phyloP scores from a whole-genome alignment of 2,888 invertebrate genomes.

The Pammene fasciana region DNA sequence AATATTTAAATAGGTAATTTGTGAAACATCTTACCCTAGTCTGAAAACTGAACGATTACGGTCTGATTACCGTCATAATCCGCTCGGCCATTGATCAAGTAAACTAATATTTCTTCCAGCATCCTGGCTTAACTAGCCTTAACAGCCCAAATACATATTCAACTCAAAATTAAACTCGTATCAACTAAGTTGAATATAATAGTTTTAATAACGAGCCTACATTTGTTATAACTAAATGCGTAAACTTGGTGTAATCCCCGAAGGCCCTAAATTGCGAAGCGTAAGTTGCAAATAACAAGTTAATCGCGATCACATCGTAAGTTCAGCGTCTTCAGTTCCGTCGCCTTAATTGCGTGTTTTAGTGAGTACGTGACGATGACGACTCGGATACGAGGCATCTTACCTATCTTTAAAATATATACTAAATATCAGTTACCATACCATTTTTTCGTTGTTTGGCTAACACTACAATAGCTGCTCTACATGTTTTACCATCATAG shows the following conservation, averaged over 20 bases:
- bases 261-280: slow-evolving; percentile 26
- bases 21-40: too few relatives aligned
- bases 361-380: slow-evolving; percentile 5
- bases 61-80: too few relatives aligned
- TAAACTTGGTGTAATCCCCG: slow-evolving; percentile 22
- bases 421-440: too few relatives aligned
- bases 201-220: slow-evolving; percentile 32
- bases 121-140: slow-evolving; percentile 10
- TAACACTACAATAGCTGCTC: too few relatives aligned
- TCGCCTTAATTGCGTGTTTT: slow-evolving; percentile 9
- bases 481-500: too few relatives aligned
- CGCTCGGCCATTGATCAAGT: not conserved
- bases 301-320: slow-evolving; percentile 31
- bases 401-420: too few relatives aligned
- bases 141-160: slow-evolving; percentile 17
- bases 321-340: slow-evolving; percentile 22
- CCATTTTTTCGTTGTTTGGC: too few relatives aligned
- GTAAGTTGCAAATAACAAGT: slow-evolving; percentile 30
- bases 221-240: slow-evolving; percentile 33
- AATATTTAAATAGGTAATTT: too few relatives aligned
- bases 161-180: slow-evolving; percentile 25
- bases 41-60: too few relatives aligned
- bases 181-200: slow-evolving; percentile 35
- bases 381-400: slow-evolving; percentile 11
- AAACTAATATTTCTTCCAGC: slow-evolving; percentile 4